Percentiles rank a stretch among this genome's conserved stretches.
These are phyloP conservation scores for Acrobasis suavella DNA, from an alignment of 2,888 invertebrate genomes.

Conservation along the genomic window DNA sequence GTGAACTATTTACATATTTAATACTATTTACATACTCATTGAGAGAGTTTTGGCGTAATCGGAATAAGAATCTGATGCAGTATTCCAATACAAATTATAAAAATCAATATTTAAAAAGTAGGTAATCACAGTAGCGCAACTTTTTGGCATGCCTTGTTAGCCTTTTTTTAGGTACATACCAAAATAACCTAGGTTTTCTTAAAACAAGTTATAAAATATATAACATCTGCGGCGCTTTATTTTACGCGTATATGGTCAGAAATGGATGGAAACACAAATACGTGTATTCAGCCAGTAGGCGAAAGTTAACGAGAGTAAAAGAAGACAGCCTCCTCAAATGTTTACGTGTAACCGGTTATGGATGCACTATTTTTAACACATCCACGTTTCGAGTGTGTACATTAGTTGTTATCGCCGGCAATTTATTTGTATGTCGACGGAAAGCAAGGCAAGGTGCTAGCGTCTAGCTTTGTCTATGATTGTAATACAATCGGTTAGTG, in stretches of 20 bases:
- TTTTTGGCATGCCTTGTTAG: too few species aligned
- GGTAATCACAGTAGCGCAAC: too few species aligned
- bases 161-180: too few species aligned
- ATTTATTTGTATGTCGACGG: slow-evolving; percentile 47
- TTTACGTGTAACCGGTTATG: slow-evolving; percentile 31
- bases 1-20: too few species aligned
- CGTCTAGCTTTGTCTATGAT: slow-evolving; percentile 33
- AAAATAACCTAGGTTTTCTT: too few species aligned
- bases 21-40: too few species aligned
- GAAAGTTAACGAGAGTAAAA: slow-evolving; percentile 18
- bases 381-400: slow-evolving; percentile 48
- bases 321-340: slow-evolving; percentile 4
- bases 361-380: slow-evolving; percentile 35
- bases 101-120: too few species aligned
- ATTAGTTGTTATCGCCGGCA: slow-evolving; percentile 46
- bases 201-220: not conserved
- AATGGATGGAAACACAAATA: not conserved
- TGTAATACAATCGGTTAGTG: not conserved
- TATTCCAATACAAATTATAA: too few species aligned
- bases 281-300: slow-evolving; percentile 5
- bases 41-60: too few species aligned
- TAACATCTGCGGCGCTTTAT: not conserved
- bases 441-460: slow-evolving; percentile 43
- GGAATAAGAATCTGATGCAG: too few species aligned
- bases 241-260: not conserved